Evolutionary conservation across 2,797 vertebrate species (phyloP).

Genomic region (Amphiprion clarkii): DNA sequence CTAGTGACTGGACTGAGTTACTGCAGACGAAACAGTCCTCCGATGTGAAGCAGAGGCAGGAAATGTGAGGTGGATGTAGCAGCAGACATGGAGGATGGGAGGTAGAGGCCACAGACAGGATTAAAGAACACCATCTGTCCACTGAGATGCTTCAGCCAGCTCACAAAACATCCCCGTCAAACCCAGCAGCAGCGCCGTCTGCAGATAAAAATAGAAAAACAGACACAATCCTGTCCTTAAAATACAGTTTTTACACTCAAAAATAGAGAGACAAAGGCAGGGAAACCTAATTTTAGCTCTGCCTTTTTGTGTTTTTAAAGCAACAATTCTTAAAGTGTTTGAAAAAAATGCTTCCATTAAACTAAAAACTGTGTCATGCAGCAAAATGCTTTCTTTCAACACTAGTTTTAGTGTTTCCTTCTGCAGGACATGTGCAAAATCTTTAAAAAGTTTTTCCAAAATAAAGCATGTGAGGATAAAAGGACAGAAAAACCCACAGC

Average conservation of each 20-base stretch:
- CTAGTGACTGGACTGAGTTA: slow-evolving; percentile 46
- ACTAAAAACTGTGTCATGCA: neutral
- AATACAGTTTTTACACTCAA: neutral
- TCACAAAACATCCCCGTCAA: slow-evolving; percentile 57
- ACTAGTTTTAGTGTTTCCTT: neutral
- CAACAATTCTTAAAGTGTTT: too few species aligned
- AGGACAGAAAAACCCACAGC: neutral
- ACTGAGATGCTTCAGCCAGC: slow-evolving; percentile 43
- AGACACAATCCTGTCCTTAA: neutral
- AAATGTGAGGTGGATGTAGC: slow-evolving; percentile 30
- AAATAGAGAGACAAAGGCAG: too few species aligned
- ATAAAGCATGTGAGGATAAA: neutral
- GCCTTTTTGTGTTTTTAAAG: too few species aligned
- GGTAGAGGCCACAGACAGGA: slow-evolving; percentile 72
- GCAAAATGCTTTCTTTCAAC: neutral
- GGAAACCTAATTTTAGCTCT: too few species aligned
- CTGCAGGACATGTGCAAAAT: neutral
- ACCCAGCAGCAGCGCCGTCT: slow-evolving; percentile 28
- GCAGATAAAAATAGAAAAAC: neutral
- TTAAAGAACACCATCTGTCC: slow-evolving; percentile 84
- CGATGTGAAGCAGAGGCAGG: neutral
- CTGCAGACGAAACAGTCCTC: slow-evolving; percentile 12
- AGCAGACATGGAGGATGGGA: slow-evolving; percentile 35
- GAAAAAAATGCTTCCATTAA: neutral
- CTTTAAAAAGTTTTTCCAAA: neutral